Evolutionary conservation across 64 coral and sea anemone species (phyloP), one percentile per base, ranked within the genome.

Genomic region (Pocillopora verrucosa): DNA sequence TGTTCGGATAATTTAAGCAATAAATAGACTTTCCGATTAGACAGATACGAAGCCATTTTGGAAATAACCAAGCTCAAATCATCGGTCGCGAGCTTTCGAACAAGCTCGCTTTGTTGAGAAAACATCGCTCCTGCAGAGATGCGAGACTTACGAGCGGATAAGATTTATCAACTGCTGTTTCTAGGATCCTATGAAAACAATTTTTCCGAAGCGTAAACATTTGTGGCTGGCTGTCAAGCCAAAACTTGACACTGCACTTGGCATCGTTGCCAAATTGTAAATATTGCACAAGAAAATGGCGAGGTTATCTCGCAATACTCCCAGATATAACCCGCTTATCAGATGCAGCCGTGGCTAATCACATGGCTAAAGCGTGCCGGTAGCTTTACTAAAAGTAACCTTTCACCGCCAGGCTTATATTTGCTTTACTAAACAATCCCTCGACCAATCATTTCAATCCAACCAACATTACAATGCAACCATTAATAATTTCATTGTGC

Each of bases 401-500:
- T 85, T 85, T 72, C 63, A 85, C 64, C 82, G 11, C 41, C 16
- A 85, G 51, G 57, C 56, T 56, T 51, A 77, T 70, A 24, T 70
- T 70, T 70, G 67, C 67, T 70, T 70, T 63, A 25, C 41, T 58
- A 77, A 77, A 51, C 36, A 85, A 72, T 25, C 15, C 56, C 36
- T 57, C 36, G 4, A 72, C 82, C 82, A 85, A 85, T 85, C 82
- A 73, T 38, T 26, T 72, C 10, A 11, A 11, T 57, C 64, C 20
- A 45, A 3, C 69, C 56, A 65, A 72, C 30, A 72, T 65, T 65
- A 65, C 63, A 19, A 72, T 65, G 69, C 37, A 37, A 22, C n/a
- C 82, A 56, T 85, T 22, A 30, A 26, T 85, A 56, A 85, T n/a
- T 34, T 72, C 69, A 85, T 85, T 70, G 62, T 72, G 37, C 57